These are phyloP conservation scores for Myotis daubentonii DNA, from an alignment of 2,797 vertebrate species.

Conservation along the genomic window DNA sequence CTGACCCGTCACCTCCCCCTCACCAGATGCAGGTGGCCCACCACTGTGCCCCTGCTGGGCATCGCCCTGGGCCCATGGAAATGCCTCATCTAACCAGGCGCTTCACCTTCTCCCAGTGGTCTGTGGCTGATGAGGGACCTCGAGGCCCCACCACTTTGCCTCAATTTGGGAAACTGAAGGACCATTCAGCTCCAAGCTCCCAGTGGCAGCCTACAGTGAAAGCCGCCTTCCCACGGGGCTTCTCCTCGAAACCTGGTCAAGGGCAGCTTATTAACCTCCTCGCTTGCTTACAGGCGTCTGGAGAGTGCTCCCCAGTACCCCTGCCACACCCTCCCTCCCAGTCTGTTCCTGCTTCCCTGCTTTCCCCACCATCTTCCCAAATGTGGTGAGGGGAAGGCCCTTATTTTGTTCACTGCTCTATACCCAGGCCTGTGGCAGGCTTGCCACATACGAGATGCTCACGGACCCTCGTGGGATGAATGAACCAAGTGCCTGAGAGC, in stretches of 20 bases:
- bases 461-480: not conserved
- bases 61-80: not conserved
- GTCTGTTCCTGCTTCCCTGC: not conserved
- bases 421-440: not conserved
- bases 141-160: not conserved
- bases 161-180: not conserved
- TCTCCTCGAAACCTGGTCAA: too few relatives aligned
- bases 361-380: not conserved
- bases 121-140: not conserved
- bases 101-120: not conserved
- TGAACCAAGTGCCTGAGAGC: not conserved
- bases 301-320: not conserved
- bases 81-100: not conserved
- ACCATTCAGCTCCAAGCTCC: not conserved
- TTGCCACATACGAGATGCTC: not conserved
- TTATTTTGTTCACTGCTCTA: not conserved
- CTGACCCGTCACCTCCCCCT: not conserved
- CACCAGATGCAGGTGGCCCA: not conserved
- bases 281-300: not conserved
- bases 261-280: not conserved
- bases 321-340: not conserved
- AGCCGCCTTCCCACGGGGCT: too few relatives aligned
- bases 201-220: too few relatives aligned
- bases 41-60: not conserved
- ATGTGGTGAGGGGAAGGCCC: not conserved